These are phyloP conservation scores for Rutpela maculata DNA, from an alignment of 2,888 invertebrate species.

Conservation along the genomic window DNA sequence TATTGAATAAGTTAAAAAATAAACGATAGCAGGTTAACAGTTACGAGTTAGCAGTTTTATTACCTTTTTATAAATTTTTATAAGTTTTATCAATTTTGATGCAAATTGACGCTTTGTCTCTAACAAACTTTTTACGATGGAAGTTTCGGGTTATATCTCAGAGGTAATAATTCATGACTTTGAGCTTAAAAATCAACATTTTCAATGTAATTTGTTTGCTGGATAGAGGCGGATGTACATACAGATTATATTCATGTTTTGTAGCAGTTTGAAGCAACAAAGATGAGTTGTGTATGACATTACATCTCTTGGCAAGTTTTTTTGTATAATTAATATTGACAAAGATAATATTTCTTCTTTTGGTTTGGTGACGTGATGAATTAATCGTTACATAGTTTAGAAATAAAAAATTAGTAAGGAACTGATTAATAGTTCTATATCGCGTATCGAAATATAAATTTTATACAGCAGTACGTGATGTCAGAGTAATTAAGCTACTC, in stretches of 20 bases:
- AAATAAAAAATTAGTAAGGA: too few species aligned
- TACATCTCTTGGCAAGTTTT: too few species aligned
- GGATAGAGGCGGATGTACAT: not conserved
- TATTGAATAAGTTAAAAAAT: conserved; percentile 23
- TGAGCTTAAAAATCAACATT: not conserved
- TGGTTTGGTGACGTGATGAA: too few species aligned
- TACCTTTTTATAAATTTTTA: conserved; percentile 18
- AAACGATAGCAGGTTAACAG: conserved; percentile 19
- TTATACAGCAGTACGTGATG: too few species aligned
- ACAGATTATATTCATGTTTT: not conserved
- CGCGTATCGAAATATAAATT: too few species aligned
- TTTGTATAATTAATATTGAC: too few species aligned
- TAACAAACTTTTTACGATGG: not conserved
- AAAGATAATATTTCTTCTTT: too few species aligned
- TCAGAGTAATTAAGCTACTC: too few species aligned
- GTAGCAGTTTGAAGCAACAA: too few species aligned
- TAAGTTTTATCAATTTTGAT: conserved; percentile 12
- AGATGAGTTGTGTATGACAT: too few species aligned
- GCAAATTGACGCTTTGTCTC: not conserved
- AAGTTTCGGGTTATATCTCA: conserved; percentile 7
- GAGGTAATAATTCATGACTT: conserved; percentile 2
- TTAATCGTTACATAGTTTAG: too few species aligned
- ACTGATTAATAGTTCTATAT: too few species aligned
- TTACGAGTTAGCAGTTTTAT: conserved; percentile 4
- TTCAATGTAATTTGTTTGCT: not conserved